These are phyloP conservation scores for Cheumatopsyche charites DNA, from an alignment of 1,140 invertebrate genomes.

Conservation along the genomic window DNA sequence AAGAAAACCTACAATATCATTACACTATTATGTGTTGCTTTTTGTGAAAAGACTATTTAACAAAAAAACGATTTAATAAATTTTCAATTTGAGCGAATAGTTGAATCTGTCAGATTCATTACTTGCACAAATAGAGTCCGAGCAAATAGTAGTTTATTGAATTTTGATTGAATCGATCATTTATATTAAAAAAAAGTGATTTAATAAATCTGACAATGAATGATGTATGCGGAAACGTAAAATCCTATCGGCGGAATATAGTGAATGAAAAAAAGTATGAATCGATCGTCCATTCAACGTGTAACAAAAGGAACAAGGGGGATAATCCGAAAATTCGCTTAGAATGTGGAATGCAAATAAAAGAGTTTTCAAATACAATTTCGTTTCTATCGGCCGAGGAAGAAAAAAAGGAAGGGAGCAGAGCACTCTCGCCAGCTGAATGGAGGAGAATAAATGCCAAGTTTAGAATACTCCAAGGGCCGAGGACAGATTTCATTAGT, in stretches of 20 bases:
- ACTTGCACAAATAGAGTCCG: too few relatives aligned
- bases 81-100: too few relatives aligned
- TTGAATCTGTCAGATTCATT: too few relatives aligned
- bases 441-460: slow-evolving; percentile 24
- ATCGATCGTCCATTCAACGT: slow-evolving; percentile 11
- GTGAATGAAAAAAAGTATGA: neutral
- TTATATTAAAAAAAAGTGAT: too few relatives aligned
- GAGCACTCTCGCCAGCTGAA: slow-evolving; percentile 5
- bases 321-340: slow-evolving; percentile 27
- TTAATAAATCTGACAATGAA: too few relatives aligned
- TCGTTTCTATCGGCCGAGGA: slow-evolving; percentile 1
- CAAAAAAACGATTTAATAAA: too few relatives aligned
- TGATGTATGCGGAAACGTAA: too few relatives aligned
- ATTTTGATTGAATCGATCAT: too few relatives aligned
- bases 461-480: slow-evolving; percentile 26
- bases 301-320: slow-evolving; percentile 20
- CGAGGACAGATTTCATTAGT: slow-evolving; percentile 28
- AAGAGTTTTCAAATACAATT: slow-evolving; percentile 28
- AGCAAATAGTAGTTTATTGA: too few relatives aligned
- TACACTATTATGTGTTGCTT: too few relatives aligned
- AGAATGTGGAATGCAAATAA: slow-evolving; percentile 25
- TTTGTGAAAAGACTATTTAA: too few relatives aligned
- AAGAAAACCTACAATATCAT: too few relatives aligned
- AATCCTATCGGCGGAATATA: neutral
- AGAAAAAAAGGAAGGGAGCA: slow-evolving; percentile 5